These are phyloP conservation scores for Neodiprion fabricii DNA, from an alignment of 1,140 invertebrate genomes.

Conservation along the genomic window DNA sequence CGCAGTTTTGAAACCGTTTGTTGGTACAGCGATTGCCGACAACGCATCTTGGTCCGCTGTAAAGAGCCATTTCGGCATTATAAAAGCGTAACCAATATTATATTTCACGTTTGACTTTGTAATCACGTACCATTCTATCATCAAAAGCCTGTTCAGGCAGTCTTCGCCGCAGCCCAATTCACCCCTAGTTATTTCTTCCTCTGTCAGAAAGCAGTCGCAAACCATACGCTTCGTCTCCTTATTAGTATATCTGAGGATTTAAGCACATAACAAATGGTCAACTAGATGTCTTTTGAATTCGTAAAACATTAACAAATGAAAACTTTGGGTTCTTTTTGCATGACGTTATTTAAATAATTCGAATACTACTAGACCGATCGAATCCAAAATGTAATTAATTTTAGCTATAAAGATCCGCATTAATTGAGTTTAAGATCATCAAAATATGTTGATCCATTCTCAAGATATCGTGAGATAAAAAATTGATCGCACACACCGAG, in stretches of 20 bases:
- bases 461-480: no score
- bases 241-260: constrained; percentile 67
- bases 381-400: neutral
- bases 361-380: no score
- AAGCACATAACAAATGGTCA: constrained; percentile 35
- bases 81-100: neutral
- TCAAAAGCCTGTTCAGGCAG: constrained; percentile 94
- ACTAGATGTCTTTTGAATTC: neutral
- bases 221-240: constrained; percentile 93
- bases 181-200: constrained; percentile 84
- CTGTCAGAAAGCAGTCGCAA: constrained; percentile 92
- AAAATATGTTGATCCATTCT: no score
- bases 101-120: constrained; percentile 9
- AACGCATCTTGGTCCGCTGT: constrained; percentile 86
- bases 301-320: no score
- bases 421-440: neutral
- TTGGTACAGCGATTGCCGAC: constrained; percentile 91
- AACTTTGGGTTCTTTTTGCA: no score
- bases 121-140: constrained; percentile 92
- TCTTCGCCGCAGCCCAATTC: constrained; percentile 92
- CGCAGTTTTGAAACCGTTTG: constrained; percentile 88
- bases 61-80: constrained; percentile 44
- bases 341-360: no score
- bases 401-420: constrained; percentile 14
- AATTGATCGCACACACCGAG: no score